These are phyloP conservation scores for Capreolus pygargus DNA, from an alignment of 2,113 vertebrate genomes.

Conservation along the genomic window DNA sequence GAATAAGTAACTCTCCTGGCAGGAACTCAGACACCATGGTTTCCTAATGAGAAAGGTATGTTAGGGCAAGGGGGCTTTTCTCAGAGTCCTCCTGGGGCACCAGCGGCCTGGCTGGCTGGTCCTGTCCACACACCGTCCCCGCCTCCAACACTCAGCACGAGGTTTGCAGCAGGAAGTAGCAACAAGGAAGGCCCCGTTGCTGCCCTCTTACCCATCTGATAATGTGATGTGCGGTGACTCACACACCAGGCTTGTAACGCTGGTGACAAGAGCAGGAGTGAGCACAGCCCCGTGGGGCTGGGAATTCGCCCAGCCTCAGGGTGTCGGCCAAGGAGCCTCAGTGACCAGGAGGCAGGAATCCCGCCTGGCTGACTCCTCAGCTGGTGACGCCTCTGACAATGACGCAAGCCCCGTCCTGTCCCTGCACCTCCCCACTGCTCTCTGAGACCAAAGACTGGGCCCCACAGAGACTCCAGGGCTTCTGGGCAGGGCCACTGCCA, in stretches of 20 bases:
- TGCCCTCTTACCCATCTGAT: not conserved
- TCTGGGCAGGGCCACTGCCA: not conserved
- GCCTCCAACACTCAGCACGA: not conserved
- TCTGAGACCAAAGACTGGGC: not conserved
- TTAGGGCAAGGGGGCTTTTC: not conserved
- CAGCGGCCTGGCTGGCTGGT: not conserved
- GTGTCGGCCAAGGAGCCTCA: not conserved
- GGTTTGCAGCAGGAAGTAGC: not conserved
- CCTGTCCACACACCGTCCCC: not conserved
- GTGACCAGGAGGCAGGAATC: not conserved
- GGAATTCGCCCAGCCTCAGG: not conserved
- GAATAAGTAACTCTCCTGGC: not conserved
- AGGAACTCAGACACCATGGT: not conserved
- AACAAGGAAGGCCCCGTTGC: not conserved
- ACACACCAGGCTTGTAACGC: not conserved
- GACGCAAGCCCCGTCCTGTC: accelerated
- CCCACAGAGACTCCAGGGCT: not conserved
- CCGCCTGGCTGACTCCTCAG: not conserved
- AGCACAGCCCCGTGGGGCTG: not conserved
- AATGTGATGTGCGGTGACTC: not conserved
- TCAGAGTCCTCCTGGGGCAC: not conserved
- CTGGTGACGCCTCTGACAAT: not conserved
- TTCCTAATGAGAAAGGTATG: not conserved
- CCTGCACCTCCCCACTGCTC: not conserved
- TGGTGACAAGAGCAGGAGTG: not conserved